phyloP scores from a whole-genome alignment of 2,113 vertebrate genomes.

The Spea multiplicata region DNA sequence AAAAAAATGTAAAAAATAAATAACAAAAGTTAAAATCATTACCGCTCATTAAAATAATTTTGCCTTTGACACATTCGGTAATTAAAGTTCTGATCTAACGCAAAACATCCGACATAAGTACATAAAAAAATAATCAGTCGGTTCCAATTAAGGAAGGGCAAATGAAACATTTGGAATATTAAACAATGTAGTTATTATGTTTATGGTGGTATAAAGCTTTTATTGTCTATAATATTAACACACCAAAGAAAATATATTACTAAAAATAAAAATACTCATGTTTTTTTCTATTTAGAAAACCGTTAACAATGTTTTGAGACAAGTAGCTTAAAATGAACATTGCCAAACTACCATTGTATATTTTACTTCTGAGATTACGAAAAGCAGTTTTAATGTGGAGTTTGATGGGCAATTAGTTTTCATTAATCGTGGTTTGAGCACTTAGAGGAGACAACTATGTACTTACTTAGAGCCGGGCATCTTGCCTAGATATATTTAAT shows the following conservation, averaged over 20 bases:
- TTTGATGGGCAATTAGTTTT: conserved; percentile 74
- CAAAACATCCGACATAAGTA: conserved; percentile 6
- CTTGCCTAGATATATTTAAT: conserved; percentile 69
- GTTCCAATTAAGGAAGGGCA: conserved; percentile 30
- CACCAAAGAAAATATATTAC: not conserved
- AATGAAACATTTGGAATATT: conserved; percentile 49
- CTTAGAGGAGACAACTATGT: conserved; percentile 72
- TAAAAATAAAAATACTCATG: not conserved
- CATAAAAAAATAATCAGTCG: conserved; percentile 37
- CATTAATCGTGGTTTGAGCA: conserved; percentile 69
- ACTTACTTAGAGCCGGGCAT: conserved; percentile 68
- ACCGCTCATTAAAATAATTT: conserved; percentile 33
- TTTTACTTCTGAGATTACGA: conserved; percentile 65
- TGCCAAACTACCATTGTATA: conserved; percentile 53
- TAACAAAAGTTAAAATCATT: conserved; percentile 29
- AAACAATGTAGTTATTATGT: conserved; percentile 51
- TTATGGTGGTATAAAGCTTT: conserved; percentile 9
- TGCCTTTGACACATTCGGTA: conserved; percentile 31
- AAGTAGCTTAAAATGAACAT: conserved; percentile 58
- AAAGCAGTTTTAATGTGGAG: conserved; percentile 59
- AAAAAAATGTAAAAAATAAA: not conserved
- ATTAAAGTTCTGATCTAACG: conserved; percentile 38
- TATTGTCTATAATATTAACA: not conserved
- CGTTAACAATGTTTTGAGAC: conserved; percentile 61
- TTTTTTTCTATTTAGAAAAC: conserved; percentile 54